Evolutionary conservation across 2,888 invertebrate genomes (phyloP).

Genomic region (Lasius fuliginosus): DNA sequence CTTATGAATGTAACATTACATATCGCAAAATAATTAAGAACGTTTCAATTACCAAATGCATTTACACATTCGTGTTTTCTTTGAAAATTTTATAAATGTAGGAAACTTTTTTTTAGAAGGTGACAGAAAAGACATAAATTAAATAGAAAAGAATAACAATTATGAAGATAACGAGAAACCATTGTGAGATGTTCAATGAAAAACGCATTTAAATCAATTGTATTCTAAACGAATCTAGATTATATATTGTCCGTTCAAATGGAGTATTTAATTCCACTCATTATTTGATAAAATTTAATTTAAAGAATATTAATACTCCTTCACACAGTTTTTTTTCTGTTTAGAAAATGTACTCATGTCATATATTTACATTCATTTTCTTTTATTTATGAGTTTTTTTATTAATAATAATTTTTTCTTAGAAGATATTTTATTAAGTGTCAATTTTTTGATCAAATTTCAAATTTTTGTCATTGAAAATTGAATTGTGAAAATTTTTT

Average conservation of each 20-base stretch:
- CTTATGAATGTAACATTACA: background rate
- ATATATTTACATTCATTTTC: background rate
- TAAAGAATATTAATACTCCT: background rate
- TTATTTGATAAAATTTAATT: background rate
- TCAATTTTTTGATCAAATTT: background rate
- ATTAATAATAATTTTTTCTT: background rate
- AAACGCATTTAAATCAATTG: background rate
- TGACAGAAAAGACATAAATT: background rate
- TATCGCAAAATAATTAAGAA: background rate
- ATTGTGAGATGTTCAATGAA: background rate
- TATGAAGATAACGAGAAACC: background rate
- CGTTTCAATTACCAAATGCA: background rate
- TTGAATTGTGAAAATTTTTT: background rate
- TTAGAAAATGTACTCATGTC: background rate
- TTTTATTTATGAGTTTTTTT: background rate
- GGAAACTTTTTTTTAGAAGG: too few species aligned
- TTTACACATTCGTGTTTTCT: background rate
- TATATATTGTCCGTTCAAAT: background rate
- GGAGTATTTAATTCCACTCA: slow-evolving; percentile 15
- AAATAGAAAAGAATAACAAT: background rate
- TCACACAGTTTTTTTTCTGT: background rate
- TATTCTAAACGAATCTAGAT: background rate
- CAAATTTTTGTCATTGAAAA: background rate
- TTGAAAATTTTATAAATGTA: background rate
- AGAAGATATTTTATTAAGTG: background rate